Evolutionary conservation across 2,888 invertebrate genomes (phyloP), one percentile per base, ranked within the genome.

Genomic region (Chaetogeoica ovagalla): DNA sequence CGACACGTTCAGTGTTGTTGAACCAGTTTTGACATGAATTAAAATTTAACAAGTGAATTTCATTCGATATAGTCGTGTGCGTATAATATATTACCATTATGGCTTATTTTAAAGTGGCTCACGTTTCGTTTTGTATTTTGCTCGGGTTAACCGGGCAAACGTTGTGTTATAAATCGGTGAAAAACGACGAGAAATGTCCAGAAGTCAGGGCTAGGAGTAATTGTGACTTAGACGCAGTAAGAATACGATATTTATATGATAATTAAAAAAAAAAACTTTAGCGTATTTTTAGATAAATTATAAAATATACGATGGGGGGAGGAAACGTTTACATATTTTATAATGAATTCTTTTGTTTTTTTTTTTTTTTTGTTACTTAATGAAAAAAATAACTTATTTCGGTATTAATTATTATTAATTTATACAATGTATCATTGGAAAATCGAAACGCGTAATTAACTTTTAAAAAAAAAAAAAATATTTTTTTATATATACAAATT

Each of bases 191-290:
- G 21, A 91, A 91, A 86, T 93, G 93, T 84, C 93, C 93, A 0
- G 89, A 90, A 89, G 94, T 94, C 82, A 91, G 91, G 86, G 93
- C 93, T 21, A 91, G 91, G 73, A 89, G 91, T 63, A 93, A 94
- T 87, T 94, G 94, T 85, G 91, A 94, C 88, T 88, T 94, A 84
- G 88, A 91, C 83, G 89, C 90, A 87, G 94, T 93, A 86, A 85
- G 83, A 48, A 48, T 15, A 11, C 11, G 39, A 39, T 39, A 39
- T 39, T 39, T 39, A 43, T 43, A 9, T 6, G 9, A 43, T 43
- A 43, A 43, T 9, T 43, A 43, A 43, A 43, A 43, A 43, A 43
- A 43, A 43, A 43, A 43, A 43, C 9, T 30, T 30, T 30, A 30
- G 30, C 4, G 4, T 2, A 30, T 30, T 30, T 30, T 30, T 30